phyloP scores from a whole-genome alignment of 64 coral and sea anemone genomes.

The Stylophora pistillata region DNA sequence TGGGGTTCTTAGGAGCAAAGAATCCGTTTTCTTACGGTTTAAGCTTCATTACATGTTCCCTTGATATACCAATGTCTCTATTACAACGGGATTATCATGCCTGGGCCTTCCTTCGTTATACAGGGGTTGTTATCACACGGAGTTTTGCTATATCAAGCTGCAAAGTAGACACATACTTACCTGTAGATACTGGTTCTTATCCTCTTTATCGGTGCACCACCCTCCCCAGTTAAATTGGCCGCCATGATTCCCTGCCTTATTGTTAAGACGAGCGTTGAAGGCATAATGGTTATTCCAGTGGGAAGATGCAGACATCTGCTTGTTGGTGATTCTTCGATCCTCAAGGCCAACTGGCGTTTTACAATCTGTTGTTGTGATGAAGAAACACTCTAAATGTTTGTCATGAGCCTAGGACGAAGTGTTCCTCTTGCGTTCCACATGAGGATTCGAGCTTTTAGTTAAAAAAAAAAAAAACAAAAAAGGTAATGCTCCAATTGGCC shows the following conservation, averaged over 20 bases:
- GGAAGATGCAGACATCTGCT: conserved; percentile 71
- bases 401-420: too few relatives aligned
- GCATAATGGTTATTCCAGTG: conserved; percentile 75
- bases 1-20: too few relatives aligned
- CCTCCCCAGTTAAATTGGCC: conserved; percentile 46
- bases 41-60: too few relatives aligned
- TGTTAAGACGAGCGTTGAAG: conserved; percentile 66
- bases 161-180: not conserved
- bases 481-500: too few relatives aligned
- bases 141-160: not conserved
- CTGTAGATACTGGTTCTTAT: conserved; percentile 68
- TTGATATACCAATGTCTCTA: too few relatives aligned
- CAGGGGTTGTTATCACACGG: too few relatives aligned
- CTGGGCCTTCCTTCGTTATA: not conserved
- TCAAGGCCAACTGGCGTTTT: conserved; percentile 72
- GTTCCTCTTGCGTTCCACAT: too few relatives aligned
- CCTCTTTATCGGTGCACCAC: conserved; percentile 71
- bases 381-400: not conserved
- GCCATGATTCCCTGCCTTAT: not conserved
- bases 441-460: too few relatives aligned
- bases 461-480: not conserved
- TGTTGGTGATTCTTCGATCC: conserved; percentile 57
- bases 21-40: too few relatives aligned
- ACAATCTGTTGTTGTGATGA: conserved; percentile 48
- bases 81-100: too few relatives aligned